These are phyloP conservation scores for Subacronicta megacephala DNA, from an alignment of 2,888 invertebrate species.

Conservation along the genomic window DNA sequence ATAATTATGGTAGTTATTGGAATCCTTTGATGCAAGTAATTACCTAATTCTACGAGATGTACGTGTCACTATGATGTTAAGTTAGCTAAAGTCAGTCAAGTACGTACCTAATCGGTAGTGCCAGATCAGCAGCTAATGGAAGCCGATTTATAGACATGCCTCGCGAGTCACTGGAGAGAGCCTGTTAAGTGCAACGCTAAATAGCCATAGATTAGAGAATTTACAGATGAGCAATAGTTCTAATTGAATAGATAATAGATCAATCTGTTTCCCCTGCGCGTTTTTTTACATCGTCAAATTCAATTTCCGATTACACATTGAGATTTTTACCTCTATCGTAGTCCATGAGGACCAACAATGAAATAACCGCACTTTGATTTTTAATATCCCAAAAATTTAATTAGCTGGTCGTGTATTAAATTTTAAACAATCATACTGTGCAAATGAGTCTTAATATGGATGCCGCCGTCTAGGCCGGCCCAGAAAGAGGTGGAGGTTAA, in stretches of 20 bases:
- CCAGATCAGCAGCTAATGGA: constrained; percentile 34
- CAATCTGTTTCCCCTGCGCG: too few relatives aligned
- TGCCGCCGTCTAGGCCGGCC: too few relatives aligned
- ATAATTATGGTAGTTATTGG: constrained; percentile 16
- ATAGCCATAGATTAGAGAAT: constrained; percentile 44
- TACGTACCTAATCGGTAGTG: constrained; percentile 17
- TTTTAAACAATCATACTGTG: too few relatives aligned
- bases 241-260: background rate
- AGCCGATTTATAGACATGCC: constrained; percentile 45
- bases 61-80: constrained; percentile 25
- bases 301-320: too few relatives aligned
- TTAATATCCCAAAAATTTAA: too few relatives aligned
- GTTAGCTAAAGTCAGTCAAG: constrained; percentile 17
- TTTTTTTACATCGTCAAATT: too few relatives aligned
- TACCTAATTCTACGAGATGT: constrained; percentile 32
- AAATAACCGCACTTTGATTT: too few relatives aligned
- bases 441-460: too few relatives aligned
- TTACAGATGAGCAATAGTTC: background rate
- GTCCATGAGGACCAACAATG: too few relatives aligned
- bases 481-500: too few relatives aligned
- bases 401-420: too few relatives aligned
- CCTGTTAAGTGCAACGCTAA: constrained; percentile 29
- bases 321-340: too few relatives aligned
- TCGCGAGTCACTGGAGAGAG: constrained; percentile 28
- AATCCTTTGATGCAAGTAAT: constrained; percentile 17